A percentile compares a stretch with the other conserved stretches of the same genome.
Conservation (phyloP, 92 coral and sea anemone species). For the Micromussa lordhowensis region DNA sequence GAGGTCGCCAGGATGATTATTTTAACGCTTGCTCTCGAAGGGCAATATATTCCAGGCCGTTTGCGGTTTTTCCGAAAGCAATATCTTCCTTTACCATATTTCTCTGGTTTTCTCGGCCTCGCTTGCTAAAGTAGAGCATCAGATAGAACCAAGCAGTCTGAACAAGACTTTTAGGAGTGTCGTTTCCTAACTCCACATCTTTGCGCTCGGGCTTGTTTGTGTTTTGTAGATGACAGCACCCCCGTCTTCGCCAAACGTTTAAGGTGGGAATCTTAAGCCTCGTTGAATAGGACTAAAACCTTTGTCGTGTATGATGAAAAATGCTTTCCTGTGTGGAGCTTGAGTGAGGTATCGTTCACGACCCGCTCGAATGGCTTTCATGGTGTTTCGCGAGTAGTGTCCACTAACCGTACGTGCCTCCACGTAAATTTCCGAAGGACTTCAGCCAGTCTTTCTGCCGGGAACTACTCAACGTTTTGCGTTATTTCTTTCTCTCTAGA, state of each 20-base stretch:
- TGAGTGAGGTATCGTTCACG: slow-evolving; percentile 37
- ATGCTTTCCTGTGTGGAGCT: slow-evolving; percentile 40
- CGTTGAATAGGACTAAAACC: neutral
- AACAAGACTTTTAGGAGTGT: slow-evolving; percentile 19
- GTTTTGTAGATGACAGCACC: slow-evolving; percentile 36
- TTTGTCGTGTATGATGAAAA: slow-evolving; percentile 20
- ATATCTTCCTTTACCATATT: slow-evolving; percentile 4
- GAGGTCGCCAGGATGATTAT: neutral
- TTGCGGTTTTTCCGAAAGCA: neutral
- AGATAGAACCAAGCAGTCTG: slow-evolving; percentile 63
- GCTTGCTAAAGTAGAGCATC: slow-evolving; percentile 52
- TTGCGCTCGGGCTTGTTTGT: slow-evolving; percentile 31
- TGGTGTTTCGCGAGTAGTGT: slow-evolving; percentile 26
- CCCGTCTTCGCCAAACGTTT: slow-evolving; percentile 39
- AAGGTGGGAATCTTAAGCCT: slow-evolving; percentile 30
- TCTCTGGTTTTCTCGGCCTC: slow-evolving; percentile 69
- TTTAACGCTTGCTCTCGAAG: neutral
- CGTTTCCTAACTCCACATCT: slow-evolving; percentile 39
- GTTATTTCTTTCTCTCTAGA: slow-evolving; percentile 1
- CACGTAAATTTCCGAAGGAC: slow-evolving; percentile 38
- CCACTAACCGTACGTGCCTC: slow-evolving; percentile 45
- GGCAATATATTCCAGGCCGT: neutral
- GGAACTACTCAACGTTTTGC: neutral
- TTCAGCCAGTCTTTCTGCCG: slow-evolving; percentile 12
- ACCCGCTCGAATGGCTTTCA: slow-evolving; percentile 55